These are phyloP conservation scores for Diabrotica virgifera DNA, from an alignment of 1,140 invertebrate genomes.

Conservation along the genomic window DNA sequence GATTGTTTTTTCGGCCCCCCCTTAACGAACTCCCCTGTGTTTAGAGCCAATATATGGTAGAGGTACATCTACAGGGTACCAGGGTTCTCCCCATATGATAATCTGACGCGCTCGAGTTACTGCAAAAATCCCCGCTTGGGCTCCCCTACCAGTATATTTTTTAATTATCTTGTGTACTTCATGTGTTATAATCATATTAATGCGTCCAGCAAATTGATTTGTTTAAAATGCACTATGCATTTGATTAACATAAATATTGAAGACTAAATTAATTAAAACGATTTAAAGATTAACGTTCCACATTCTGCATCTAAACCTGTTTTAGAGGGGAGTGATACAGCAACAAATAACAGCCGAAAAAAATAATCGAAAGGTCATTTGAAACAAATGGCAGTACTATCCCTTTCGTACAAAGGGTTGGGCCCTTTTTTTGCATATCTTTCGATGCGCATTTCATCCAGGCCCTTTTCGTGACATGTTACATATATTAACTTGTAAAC, in stretches of 20 bases:
- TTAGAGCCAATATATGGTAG: no score
- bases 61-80: no score
- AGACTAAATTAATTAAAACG: neutral
- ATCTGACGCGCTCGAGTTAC: no score
- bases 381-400: slow-evolving; percentile 31
- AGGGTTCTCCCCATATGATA: no score
- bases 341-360: neutral
- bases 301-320: neutral
- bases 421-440: slow-evolving; percentile 33
- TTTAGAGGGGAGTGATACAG: slow-evolving; percentile 9
- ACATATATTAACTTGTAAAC: slow-evolving; percentile 42
- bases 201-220: no score
- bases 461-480: slow-evolving; percentile 21
- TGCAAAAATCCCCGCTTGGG: no score
- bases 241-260: neutral
- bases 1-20: no score
- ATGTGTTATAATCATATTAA: no score
- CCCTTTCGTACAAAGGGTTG: slow-evolving; percentile 27
- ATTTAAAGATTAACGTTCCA: slow-evolving; percentile 1
- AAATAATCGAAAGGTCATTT: slow-evolving; percentile 25
- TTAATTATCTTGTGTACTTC: no score
- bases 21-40: no score
- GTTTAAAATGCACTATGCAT: no score
- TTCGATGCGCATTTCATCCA: slow-evolving; percentile 38
- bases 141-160: no score